Evolutionary conservation across 2,797 vertebrate genomes (phyloP).

Genomic region (Crenichthys baileyi): DNA sequence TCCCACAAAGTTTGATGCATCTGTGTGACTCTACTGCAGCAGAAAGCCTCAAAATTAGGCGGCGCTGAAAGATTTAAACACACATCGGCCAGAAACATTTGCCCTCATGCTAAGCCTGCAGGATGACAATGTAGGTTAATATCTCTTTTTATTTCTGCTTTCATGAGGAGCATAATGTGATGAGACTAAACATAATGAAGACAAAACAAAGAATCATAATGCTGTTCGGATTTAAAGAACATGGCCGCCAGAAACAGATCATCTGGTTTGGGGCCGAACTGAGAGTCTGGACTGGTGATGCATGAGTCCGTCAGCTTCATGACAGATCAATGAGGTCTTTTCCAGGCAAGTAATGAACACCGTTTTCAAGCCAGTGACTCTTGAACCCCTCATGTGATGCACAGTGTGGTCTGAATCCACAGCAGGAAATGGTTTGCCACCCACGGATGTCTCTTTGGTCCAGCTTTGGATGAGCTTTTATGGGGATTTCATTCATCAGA

Average conservation of each 20-base stretch:
- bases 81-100: no score
- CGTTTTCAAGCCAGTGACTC: conserved; percentile 28
- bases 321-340: conserved; percentile 33
- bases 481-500: not conserved
- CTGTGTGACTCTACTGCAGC: no score
- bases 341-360: conserved; percentile 34
- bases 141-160: not conserved
- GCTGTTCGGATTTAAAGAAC: not conserved
- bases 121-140: not conserved
- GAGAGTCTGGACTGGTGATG: conserved; percentile 17
- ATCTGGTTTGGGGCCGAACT: not conserved
- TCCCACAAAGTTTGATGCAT: no score
- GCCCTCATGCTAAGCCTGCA: no score
- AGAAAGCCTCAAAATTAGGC: no score
- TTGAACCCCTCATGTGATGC: conserved; percentile 13
- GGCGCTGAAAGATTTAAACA: no score
- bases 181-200: not conserved
- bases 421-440: conserved; percentile 18
- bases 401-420: conserved; percentile 9
- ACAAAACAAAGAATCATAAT: conserved; percentile 2
- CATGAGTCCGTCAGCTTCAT: conserved; percentile 24
- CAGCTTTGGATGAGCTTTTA: not conserved
- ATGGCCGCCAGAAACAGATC: not conserved
- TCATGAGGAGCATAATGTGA: not conserved
- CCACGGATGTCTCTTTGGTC: conserved; percentile 8